Base-by-base conservation (phyloP, 2,888 invertebrate species). In the Agrochola macilenta region DNA sequence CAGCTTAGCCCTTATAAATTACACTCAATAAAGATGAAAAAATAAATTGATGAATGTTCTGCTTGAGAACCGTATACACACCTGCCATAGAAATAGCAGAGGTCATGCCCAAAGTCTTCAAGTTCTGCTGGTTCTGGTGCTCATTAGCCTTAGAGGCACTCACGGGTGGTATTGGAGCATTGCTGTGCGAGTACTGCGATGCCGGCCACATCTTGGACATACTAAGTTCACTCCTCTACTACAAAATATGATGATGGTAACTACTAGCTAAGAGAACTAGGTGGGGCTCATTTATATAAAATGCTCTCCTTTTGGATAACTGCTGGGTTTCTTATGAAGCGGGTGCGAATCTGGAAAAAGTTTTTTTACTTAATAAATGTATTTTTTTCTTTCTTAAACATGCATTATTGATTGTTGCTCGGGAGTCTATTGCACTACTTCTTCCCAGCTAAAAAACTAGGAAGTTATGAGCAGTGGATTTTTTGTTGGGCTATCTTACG, bases 1-100 rank as follows among this genome's bases (percentile, higher is more conserved):
- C 49, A 30, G 30, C 14, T 2, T 9, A 52, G 2, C 3, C 14
- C 5, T 23, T 5, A 23, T 23, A 66, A 49, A 66, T 66, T 26
- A 46, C 20, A 66, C 46, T 46, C 11, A 66, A 49, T 26, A 65
- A 20, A 65, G 1, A 66, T 23, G 20, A 66, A 49, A 26, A 49
- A 49, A 20, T 20, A 43, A 2, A 43, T 43, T n/a, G 0, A 54
- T 11, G 7, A 52, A 57, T 77, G 17, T 58, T 63, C 14, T 49
- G 12, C 2, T 39, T 20, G 1, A 66, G 5, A 61, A 60, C 14
- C 1, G 0, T 46, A n/a, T 78, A 93, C 94, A 92, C 63, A 99
- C 97, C 97, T 81, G 99, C 99, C 92, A 98, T 97, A 87, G 99
- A 99, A 85, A 99, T 99, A 78, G 99, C 99, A 39, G 99, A 99